These are phyloP conservation scores for Cyclargus thomasi DNA, from an alignment of 1,140 invertebrate species.

Conservation along the genomic window DNA sequence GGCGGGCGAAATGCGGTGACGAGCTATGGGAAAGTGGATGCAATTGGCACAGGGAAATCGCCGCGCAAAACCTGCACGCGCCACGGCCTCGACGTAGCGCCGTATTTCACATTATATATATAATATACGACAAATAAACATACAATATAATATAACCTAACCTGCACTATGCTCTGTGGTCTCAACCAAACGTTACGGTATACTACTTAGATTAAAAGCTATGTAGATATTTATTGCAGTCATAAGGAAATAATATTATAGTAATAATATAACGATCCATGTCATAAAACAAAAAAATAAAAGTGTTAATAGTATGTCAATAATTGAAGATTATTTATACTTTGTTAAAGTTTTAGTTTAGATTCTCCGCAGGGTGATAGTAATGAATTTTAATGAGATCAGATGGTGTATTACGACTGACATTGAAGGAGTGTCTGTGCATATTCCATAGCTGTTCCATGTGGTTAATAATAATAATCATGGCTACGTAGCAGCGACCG, in stretches of 20 bases:
- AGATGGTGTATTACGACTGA: not conserved
- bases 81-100: slow-evolving; percentile 11
- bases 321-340: too few species aligned
- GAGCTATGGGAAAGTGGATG: slow-evolving; percentile 4
- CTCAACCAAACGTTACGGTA: not conserved
- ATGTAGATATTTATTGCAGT: not conserved
- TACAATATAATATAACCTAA: slow-evolving; percentile 2
- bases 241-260: not conserved
- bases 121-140: slow-evolving; percentile 5
- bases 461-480: not conserved
- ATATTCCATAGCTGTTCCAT: not conserved
- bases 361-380: too few species aligned
- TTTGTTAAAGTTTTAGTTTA: too few species aligned
- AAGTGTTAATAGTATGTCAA: too few species aligned
- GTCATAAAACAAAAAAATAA: not conserved
- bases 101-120: slow-evolving; percentile 19
- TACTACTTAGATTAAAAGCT: not conserved
- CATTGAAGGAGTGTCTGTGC: not conserved
- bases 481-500: not conserved
- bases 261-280: not conserved
- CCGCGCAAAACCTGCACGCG: slow-evolving; percentile 28
- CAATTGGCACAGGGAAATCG: slow-evolving; percentile 28
- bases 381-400: not conserved
- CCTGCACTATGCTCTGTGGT: not conserved
- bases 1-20: not conserved